Evolutionary conservation across 2,888 invertebrate species (phyloP).

Genomic region (Xylota segnis): DNA sequence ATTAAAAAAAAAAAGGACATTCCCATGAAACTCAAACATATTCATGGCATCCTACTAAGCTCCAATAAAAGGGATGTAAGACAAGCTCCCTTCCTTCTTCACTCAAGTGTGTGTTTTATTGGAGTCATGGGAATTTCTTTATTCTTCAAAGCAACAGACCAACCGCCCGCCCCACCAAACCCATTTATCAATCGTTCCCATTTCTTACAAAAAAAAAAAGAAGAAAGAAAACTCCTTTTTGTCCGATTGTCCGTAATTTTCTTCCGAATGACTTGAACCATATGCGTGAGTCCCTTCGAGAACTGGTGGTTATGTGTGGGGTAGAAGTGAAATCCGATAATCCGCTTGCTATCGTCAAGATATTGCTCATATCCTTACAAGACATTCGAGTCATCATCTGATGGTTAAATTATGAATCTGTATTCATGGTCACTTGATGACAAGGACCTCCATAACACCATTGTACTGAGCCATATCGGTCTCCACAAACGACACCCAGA

Average conservation of each 20-base stretch:
- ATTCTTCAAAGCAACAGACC: conserved; percentile 34
- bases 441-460: conserved; percentile 27
- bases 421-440: conserved; percentile 19
- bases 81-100: not conserved
- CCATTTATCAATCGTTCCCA: conserved; percentile 51
- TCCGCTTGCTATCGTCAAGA: conserved; percentile 10
- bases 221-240: conserved; percentile 12
- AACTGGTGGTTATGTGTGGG: not conserved
- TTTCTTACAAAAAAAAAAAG: not conserved
- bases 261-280: conserved; percentile 61
- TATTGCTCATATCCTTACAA: not conserved
- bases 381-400: not conserved
- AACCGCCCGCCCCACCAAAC: conserved; percentile 47
- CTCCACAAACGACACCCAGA: conserved; percentile 14
- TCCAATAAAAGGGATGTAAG: not conserved
- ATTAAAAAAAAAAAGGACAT: not conserved
- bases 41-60: not conserved
- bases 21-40: too few species aligned
- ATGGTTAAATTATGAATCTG: conserved; percentile 61
- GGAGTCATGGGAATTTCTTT: conserved; percentile 43
- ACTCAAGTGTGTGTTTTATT: conserved; percentile 26
- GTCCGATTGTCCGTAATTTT: conserved; percentile 50
- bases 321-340: conserved; percentile 3
- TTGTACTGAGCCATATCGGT: not conserved
- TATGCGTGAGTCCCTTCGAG: conserved; percentile 44